Percentiles rank a stretch among this genome's conserved stretches.
Conservation (phyloP, 2,888 invertebrate genomes). For the Lasioglossum lativentre region DNA sequence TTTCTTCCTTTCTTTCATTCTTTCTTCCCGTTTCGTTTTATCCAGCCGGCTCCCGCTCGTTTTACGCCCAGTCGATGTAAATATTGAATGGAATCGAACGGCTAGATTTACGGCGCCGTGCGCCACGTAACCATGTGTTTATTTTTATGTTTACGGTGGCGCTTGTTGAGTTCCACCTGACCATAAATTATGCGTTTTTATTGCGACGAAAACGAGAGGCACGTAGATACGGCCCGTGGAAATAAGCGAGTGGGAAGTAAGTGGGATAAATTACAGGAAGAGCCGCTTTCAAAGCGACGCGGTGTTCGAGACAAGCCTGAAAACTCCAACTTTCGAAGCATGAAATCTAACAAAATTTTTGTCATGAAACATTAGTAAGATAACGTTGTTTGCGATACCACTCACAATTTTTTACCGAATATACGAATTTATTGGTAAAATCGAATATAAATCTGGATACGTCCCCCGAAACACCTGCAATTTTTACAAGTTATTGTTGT, state of each 20-base stretch:
- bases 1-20: not conserved
- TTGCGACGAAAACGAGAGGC: not conserved
- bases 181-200: slow-evolving; percentile 43
- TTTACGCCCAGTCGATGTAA: slow-evolving; percentile 26
- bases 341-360: not conserved
- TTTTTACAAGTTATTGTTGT: no score
- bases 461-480: no score
- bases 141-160: slow-evolving; percentile 27
- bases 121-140: slow-evolving; percentile 30
- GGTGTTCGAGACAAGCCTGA: not conserved
- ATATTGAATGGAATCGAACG: slow-evolving; percentile 49
- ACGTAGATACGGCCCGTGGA: not conserved
- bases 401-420: no score
- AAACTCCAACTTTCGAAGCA: not conserved
- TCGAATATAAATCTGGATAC: no score
- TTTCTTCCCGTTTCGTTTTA: not conserved
- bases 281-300: not conserved
- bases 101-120: slow-evolving; percentile 16
- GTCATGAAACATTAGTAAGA: not conserved
- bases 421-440: no score
- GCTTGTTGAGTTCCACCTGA: not conserved
- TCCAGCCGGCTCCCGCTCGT: not conserved
- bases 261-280: slow-evolving; percentile 6
- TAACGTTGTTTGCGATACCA: no score
- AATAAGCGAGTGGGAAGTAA: not conserved